These are phyloP conservation scores for Bellardia bayeri DNA, from an alignment of 2,888 invertebrate species.

Conservation along the genomic window DNA sequence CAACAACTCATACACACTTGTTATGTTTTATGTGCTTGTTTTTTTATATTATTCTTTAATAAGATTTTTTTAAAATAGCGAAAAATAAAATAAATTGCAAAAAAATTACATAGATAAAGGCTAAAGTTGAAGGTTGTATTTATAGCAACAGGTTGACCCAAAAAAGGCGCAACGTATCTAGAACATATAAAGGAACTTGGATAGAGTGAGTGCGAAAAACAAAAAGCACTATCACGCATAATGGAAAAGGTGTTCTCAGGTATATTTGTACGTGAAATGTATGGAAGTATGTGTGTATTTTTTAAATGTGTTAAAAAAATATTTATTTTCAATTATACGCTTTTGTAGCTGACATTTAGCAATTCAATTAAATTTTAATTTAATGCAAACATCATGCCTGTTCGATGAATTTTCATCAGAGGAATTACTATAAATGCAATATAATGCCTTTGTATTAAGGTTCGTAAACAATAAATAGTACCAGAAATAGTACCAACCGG, in stretches of 20 bases:
- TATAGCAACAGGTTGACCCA: slow-evolving; percentile 54
- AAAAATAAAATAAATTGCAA: slow-evolving; percentile 17
- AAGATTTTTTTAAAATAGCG: slow-evolving; percentile 40
- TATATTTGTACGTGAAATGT: background rate
- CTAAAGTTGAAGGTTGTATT: slow-evolving; percentile 67
- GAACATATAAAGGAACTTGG: background rate
- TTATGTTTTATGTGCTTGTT: background rate
- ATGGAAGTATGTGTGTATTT: background rate
- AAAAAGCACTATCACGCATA: slow-evolving; percentile 8
- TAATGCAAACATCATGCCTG: background rate
- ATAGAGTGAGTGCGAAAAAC: background rate
- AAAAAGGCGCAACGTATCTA: background rate
- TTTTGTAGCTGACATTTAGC: slow-evolving; percentile 52
- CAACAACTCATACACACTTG: background rate
- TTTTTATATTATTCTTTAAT: slow-evolving; percentile 16
- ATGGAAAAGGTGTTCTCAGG: background rate
- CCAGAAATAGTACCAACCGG: too few relatives aligned
- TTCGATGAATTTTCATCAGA: background rate
- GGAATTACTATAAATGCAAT: background rate
- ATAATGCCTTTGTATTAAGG: too few relatives aligned
- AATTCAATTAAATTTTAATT: slow-evolving; percentile 43
- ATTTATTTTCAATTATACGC: slow-evolving; percentile 55
- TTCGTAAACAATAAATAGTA: too few relatives aligned
- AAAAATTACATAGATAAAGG: slow-evolving; percentile 40
- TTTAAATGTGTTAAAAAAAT: slow-evolving; percentile 3